Evolutionary conservation across 2,797 vertebrate species (phyloP), one percentile per base, ranked within the genome.

Genomic region (Pipistrellus kuhlii): DNA sequence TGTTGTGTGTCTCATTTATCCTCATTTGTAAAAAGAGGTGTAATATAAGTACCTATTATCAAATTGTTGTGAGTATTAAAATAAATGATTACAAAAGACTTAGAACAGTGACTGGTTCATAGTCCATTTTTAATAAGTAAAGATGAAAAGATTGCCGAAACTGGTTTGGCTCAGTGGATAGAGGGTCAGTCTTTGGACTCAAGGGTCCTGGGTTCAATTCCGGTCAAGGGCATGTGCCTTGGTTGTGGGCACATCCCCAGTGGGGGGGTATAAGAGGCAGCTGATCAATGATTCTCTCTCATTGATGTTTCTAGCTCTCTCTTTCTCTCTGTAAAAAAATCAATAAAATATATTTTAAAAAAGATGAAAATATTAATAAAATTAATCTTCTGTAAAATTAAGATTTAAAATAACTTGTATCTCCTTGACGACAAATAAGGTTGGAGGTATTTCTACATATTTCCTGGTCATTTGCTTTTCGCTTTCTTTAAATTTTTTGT

Each of bases 81-180:
- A 51, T 82, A 48, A 92, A 88, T 85, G 23, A 15, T 66, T 72
- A 41, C 27, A 88, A 92, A 85, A 87, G 32, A 46, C 69, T 87
- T 90, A 55, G 18, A 88, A 59, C 13, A 75, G 71, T 20, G 2
- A 53, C 38, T 84, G 14, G 15, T 23, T 55, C 48, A 9, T 38
- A 51, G 35, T 81, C 77, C 44, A 57, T 38, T 82, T 44, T 66
- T 87, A 73, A 84, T 41, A 30, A 35, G 18, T 53, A n/a, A 75
- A 88, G 21, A 88, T 85, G 66, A 90, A 80, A 91, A 71, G 21
- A 84, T 85, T 44, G 38, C 38, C 38, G 38, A 41, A 41, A 41
- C 38, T 4, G 38, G 38, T 41, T 41, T 41, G 38, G 38, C 38
- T 41, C 38, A 41, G 38, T 41, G 38, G 38, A 41, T 41, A 41